Evolutionary conservation across 2,888 invertebrate species (phyloP).

Genomic region (Himalopsyche kuldschensis): DNA sequence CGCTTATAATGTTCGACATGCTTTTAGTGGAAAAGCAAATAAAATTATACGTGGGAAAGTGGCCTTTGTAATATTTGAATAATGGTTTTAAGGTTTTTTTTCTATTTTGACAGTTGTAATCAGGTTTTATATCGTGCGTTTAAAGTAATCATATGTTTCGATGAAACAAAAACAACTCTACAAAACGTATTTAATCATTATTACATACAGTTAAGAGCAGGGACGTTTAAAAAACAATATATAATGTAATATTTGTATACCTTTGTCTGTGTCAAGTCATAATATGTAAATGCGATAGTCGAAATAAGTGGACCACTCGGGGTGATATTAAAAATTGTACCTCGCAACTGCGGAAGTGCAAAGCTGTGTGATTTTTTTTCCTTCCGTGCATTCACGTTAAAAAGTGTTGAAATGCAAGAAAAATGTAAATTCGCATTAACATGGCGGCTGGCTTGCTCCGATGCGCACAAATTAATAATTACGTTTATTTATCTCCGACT

Average conservation of each 20-base stretch:
- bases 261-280: background rate
- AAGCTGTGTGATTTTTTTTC: constrained; percentile 29
- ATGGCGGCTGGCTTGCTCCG: background rate
- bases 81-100: too few relatives aligned
- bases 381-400: constrained; percentile 3
- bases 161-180: too few relatives aligned
- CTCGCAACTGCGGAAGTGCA: constrained; percentile 21
- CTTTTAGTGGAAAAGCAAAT: too few relatives aligned
- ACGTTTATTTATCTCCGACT: background rate
- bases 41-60: too few relatives aligned
- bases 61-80: too few relatives aligned
- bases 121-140: too few relatives aligned
- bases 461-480: background rate
- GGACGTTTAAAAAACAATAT: background rate
- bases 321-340: background rate
- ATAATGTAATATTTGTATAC: too few relatives aligned
- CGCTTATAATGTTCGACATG: too few relatives aligned
- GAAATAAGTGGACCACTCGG: background rate
- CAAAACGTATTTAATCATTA: too few relatives aligned
- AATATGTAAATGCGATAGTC: background rate
- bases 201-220: too few relatives aligned
- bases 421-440: constrained; percentile 24
- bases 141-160: too few relatives aligned
- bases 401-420: constrained; percentile 28
- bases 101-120: too few relatives aligned